Conservation (phyloP, 2,113 vertebrate species). For the Lutjanus erythropterus region DNA sequence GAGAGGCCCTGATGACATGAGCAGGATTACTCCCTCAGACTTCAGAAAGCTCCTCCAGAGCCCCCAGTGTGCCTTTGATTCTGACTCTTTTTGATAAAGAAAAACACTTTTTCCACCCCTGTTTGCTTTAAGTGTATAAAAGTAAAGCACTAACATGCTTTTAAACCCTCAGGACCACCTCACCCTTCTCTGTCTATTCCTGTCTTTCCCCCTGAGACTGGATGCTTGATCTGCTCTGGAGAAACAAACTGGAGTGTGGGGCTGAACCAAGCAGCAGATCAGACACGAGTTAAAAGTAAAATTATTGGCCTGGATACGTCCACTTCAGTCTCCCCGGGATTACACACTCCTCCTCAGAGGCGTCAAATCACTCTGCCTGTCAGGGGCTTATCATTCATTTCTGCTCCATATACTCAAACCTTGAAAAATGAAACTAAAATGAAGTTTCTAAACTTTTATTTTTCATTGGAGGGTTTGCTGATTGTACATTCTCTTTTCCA, state of each 20-base stretch:
- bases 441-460: neutral
- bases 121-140: conserved; percentile 15
- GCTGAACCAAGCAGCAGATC: conserved; percentile 49
- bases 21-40: neutral
- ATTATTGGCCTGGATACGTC: conserved; percentile 72
- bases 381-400: conserved; percentile 9
- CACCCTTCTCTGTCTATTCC: conserved; percentile 48
- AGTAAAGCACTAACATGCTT: conserved; percentile 27
- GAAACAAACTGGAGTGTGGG: conserved; percentile 7
- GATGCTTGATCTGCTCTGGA: conserved; percentile 46
- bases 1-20: neutral
- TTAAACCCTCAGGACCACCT: conserved; percentile 38
- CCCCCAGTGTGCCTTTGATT: neutral
- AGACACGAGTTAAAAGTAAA: conserved; percentile 39
- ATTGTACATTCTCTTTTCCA: neutral
- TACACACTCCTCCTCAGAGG: conserved; percentile 30
- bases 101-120: neutral
- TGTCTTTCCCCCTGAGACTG: conserved; percentile 10
- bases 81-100: conserved; percentile 6
- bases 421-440: neutral
- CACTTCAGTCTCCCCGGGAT: conserved; percentile 2
- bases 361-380: conserved; percentile 12
- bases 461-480: neutral
- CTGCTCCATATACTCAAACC: neutral
- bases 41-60: no score